A percentile compares a stretch with the other conserved stretches of the same genome.
Evolutionary conservation across 2,888 invertebrate genomes (phyloP).

Genomic region (Smittia aterrima): DNA sequence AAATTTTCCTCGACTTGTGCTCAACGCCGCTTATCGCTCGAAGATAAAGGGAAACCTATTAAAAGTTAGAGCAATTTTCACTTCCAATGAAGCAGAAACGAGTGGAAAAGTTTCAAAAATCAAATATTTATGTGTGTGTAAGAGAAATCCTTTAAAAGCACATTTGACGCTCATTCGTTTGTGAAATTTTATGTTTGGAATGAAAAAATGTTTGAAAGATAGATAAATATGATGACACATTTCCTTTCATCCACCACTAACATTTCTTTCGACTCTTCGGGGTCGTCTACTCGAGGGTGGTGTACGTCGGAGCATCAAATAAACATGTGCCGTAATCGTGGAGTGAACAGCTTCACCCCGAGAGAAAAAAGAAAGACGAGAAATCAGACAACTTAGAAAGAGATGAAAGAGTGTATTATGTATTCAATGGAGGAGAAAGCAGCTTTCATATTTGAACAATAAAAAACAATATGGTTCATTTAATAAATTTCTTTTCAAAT

Average conservation of each 20-base stretch:
- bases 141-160: background rate
- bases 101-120: background rate
- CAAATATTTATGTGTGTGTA: conserved; percentile 23
- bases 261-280: background rate
- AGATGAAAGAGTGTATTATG: conserved; percentile 30
- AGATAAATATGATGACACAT: conserved; percentile 20
- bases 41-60: background rate
- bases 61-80: conserved; percentile 20
- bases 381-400: background rate
- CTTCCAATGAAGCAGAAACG: background rate
- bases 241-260: background rate
- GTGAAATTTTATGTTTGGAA: conserved; percentile 28
- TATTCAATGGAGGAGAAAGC: conserved; percentile 30
- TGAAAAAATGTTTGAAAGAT: conserved; percentile 15
- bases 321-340: background rate
- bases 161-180: conserved; percentile 25
- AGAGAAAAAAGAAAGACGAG: background rate
- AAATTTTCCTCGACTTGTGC: background rate
- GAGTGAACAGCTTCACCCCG: background rate
- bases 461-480: conserved; percentile 27
- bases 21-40: background rate
- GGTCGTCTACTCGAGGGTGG: background rate
- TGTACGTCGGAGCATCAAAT: background rate
- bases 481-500: conserved; percentile 27
- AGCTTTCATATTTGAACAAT: conserved; percentile 20